A percentile compares a stretch with the other conserved stretches of the same genome.
phyloP scores from a whole-genome alignment of 2,888 invertebrate genomes.

The Lochmaea crataegi region DNA sequence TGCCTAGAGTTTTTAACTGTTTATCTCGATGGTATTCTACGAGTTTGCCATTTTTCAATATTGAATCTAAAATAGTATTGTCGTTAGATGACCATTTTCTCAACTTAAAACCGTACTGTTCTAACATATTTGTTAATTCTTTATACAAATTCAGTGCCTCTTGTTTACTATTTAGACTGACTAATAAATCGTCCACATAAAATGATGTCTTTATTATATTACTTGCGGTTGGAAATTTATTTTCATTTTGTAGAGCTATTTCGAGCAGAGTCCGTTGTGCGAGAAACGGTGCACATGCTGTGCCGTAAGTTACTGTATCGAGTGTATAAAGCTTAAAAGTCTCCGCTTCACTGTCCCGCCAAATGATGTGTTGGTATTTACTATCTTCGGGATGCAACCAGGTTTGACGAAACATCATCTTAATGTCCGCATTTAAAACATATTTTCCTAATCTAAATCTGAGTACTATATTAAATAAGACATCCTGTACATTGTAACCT shows the following conservation, averaged over 20 bases:
- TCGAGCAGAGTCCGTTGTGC: constrained; percentile 19
- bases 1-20: constrained; percentile 33
- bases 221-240: constrained; percentile 28
- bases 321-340: constrained; percentile 29
- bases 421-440: constrained; percentile 38
- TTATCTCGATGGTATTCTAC: constrained; percentile 23
- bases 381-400: constrained; percentile 32
- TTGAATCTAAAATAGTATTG: constrained; percentile 26
- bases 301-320: constrained; percentile 40
- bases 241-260: constrained; percentile 24
- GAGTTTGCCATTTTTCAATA: constrained; percentile 13
- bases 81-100: constrained; percentile 40
- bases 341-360: constrained; percentile 32
- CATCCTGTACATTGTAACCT: constrained; percentile 34
- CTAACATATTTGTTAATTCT: constrained; percentile 24
- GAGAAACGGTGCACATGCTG: constrained; percentile 29
- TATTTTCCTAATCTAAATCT: constrained; percentile 31
- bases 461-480: constrained; percentile 38
- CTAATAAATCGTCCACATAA: constrained; percentile 41
- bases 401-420: constrained; percentile 42
- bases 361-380: constrained; percentile 38
- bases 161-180: constrained; percentile 32
- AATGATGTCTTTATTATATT: constrained; percentile 33
- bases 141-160: constrained; percentile 30
- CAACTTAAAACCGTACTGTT: constrained; percentile 27